Conservation (phyloP, 2,113 vertebrate species). For the Python bivittatus region DNA sequence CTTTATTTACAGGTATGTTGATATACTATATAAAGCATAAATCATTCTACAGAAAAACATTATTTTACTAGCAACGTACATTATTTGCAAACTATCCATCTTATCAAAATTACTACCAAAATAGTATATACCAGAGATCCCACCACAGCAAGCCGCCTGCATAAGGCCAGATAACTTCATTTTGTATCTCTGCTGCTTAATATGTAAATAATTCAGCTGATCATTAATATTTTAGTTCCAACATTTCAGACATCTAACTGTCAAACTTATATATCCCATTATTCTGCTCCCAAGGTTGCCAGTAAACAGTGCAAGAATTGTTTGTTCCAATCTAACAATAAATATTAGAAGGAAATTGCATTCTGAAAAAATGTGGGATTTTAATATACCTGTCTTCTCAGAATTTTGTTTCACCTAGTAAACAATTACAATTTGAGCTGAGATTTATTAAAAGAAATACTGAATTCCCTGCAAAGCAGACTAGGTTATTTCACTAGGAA, state of each 20-base stretch:
- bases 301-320: conserved; percentile 34
- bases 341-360: conserved; percentile 41
- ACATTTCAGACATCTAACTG: conserved; percentile 36
- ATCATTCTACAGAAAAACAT: conserved; percentile 57
- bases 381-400: conserved; percentile 37
- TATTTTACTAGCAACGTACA: conserved; percentile 53
- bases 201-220: conserved; percentile 47
- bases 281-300: conserved; percentile 37
- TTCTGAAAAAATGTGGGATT: conserved; percentile 42
- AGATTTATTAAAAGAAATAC: not conserved
- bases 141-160: conserved; percentile 19
- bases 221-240: conserved; percentile 49
- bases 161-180: conserved; percentile 47
- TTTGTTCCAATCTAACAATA: conserved; percentile 41
- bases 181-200: conserved; percentile 43
- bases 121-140: not conserved
- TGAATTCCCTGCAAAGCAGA: not conserved
- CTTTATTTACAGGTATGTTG: conserved; percentile 62
- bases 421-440: not conserved
- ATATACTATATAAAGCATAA: conserved; percentile 58
- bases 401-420: conserved; percentile 8
- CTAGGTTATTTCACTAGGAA: not conserved
- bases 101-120: conserved; percentile 45
- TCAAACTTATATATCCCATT: conserved; percentile 37
- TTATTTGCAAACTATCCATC: conserved; percentile 59